Percentiles rank a stretch among this genome's conserved stretches.
These are phyloP conservation scores for Acromyrmex heyeri DNA, from an alignment of 1,140 invertebrate genomes.

Conservation along the genomic window DNA sequence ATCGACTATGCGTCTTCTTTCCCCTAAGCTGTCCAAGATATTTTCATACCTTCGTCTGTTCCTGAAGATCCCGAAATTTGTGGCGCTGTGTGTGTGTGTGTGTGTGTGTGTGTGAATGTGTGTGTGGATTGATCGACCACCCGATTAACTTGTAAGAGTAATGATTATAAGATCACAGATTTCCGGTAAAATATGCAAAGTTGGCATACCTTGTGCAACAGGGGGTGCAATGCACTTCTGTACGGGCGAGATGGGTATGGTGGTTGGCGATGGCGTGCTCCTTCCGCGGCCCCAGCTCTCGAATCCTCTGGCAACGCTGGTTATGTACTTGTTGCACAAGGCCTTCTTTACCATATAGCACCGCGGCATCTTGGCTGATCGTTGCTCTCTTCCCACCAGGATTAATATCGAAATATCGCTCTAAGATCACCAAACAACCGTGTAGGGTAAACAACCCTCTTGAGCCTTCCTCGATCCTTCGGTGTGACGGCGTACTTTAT, in stretches of 20 bases:
- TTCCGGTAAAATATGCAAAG: background rate
- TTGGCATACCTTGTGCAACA: conserved; percentile 74
- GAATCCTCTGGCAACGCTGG: conserved; percentile 82
- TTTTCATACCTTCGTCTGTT: background rate
- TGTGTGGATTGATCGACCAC: too few relatives aligned
- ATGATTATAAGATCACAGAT: background rate
- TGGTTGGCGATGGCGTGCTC: conserved; percentile 79
- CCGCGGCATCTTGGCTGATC: conserved; percentile 85
- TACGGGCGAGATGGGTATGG: conserved; percentile 69
- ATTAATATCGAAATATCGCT: conserved; percentile 53
- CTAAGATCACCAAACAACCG: conserved; percentile 35
- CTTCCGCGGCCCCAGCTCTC: conserved; percentile 83
- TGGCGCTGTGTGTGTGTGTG: background rate
- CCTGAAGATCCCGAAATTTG: conserved; percentile 37
- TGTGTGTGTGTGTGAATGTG: background rate
- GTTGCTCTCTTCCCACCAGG: conserved; percentile 19
- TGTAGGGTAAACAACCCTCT: conserved; percentile 8
- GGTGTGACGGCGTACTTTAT: conserved; percentile 14
- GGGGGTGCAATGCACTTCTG: conserved; percentile 71
- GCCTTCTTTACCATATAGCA: conserved; percentile 88
- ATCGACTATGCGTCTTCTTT: conserved; percentile 35
- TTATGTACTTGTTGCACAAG: conserved; percentile 87
- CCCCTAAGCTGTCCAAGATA: background rate
- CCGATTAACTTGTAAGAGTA: background rate
- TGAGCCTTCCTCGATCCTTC: conserved; percentile 7